phyloP scores from a whole-genome alignment of 2,888 invertebrate species.

The Luperina testacea region DNA sequence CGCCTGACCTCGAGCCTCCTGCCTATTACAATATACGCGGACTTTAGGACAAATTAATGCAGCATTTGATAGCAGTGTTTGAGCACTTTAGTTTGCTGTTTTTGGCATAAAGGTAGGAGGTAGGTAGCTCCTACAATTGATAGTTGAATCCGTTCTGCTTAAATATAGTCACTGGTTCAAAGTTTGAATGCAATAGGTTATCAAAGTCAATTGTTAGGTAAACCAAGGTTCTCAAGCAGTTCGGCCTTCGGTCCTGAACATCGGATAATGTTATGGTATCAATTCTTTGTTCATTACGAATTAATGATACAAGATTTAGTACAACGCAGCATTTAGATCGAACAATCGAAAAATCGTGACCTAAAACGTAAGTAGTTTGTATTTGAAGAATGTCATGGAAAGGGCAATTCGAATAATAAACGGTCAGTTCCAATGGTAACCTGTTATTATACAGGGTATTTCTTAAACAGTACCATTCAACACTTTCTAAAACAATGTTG shows the following conservation, averaged over 20 bases:
- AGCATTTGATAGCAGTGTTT: slow-evolving; percentile 53
- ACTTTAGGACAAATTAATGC: slow-evolving; percentile 76
- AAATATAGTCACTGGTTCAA: slow-evolving; percentile 16
- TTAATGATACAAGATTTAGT: slow-evolving; percentile 65
- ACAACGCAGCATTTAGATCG: slow-evolving; percentile 67
- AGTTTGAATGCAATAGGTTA: slow-evolving; percentile 21
- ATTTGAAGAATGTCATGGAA: slow-evolving; percentile 82
- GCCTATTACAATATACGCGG: slow-evolving; percentile 74
- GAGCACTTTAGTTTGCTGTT: slow-evolving; percentile 22
- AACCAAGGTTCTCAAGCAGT: slow-evolving; percentile 36
- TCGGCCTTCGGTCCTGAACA: slow-evolving; percentile 41
- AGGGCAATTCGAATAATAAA: slow-evolving; percentile 77
- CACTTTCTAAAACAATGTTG: slow-evolving; percentile 85
- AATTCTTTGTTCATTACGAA: slow-evolving; percentile 57
- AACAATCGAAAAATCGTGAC: slow-evolving; percentile 79
- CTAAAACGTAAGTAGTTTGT: slow-evolving; percentile 66
- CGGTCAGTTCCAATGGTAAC: slow-evolving; percentile 73
- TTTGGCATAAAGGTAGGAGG: slow-evolving; percentile 9
- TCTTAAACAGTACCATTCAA: slow-evolving; percentile 77
- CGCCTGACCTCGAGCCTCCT: slow-evolving; percentile 85
- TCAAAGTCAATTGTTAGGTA: slow-evolving; percentile 34
- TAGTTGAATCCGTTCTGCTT: background rate
- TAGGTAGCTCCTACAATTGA: background rate
- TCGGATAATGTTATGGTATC: slow-evolving; percentile 55
- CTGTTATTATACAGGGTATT: slow-evolving; percentile 74